Conservation (phyloP, 2,888 invertebrate species). For the Tinea pellionella region DNA sequence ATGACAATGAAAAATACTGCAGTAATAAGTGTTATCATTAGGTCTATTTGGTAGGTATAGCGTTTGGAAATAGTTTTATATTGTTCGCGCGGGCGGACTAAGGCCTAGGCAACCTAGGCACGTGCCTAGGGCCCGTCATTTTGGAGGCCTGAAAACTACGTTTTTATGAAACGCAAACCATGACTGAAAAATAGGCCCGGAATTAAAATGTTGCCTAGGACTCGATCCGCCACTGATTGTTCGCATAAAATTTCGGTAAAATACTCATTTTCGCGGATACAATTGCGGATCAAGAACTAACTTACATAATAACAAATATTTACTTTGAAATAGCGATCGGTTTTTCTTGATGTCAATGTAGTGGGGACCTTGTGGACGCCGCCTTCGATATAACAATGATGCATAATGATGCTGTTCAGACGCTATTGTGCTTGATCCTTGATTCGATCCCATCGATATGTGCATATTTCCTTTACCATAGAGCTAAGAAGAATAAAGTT, state of each 20-base stretch:
- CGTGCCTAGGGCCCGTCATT: no score
- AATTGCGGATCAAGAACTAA: no score
- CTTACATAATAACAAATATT: not conserved
- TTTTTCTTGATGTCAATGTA: not conserved
- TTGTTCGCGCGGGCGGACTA: no score
- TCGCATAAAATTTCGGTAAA: no score
- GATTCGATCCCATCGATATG: conserved; percentile 26
- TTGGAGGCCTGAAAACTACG: no score
- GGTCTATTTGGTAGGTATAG: not conserved
- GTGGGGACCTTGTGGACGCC: not conserved
- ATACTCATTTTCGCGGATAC: no score
- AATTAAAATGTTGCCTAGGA: no score
- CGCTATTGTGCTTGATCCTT: conserved; percentile 21
- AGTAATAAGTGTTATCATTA: not conserved
- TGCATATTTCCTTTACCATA: conserved; percentile 20
- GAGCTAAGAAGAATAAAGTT: not conserved
- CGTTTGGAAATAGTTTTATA: not conserved
- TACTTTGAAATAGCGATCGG: not conserved
- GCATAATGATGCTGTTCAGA: conserved; percentile 26
- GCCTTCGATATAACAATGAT: conserved; percentile 25
- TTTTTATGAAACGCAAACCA: no score
- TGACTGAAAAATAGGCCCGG: no score
- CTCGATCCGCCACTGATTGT: no score
- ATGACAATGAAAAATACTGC: not conserved
- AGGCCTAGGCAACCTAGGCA: no score